Evolutionary conservation across 2,113 vertebrate genomes (phyloP).

Genomic region (Alectura lathami): DNA sequence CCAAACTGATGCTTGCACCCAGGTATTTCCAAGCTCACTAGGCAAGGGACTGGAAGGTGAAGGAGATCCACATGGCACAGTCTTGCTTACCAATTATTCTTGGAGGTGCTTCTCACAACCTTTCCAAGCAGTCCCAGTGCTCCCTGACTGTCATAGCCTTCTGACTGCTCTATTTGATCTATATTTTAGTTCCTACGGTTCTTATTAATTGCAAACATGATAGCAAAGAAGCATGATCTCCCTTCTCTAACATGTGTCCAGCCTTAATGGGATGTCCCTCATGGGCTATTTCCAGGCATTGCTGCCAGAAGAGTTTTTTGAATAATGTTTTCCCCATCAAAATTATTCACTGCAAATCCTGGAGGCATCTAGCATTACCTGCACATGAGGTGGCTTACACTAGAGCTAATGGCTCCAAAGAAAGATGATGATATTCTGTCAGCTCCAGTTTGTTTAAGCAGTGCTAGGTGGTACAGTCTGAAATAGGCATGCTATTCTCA

Average conservation of each 20-base stretch:
- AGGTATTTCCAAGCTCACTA: constrained; percentile 8
- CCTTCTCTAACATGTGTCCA: neutral
- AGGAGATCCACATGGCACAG: neutral
- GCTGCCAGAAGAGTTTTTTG: neutral
- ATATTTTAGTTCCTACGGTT: neutral
- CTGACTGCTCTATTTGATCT: neutral
- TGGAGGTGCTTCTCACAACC: neutral
- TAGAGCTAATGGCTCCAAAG: neutral
- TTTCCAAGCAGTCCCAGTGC: neutral
- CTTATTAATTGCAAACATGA: neutral
- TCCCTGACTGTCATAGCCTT: neutral
- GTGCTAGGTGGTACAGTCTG: neutral
- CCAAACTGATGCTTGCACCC: constrained; percentile 51
- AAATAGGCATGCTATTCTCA: neutral
- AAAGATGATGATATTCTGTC: neutral
- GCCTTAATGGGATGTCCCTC: neutral
- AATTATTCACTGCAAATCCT: neutral
- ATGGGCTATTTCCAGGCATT: neutral
- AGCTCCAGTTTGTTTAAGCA: neutral
- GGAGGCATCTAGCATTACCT: neutral
- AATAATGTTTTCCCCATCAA: neutral
- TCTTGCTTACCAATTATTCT: neutral
- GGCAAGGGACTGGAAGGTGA: neutral
- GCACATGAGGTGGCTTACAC: neutral
- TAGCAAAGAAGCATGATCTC: neutral